Percentiles rank a stretch among this genome's conserved stretches.
Evolutionary conservation across 2,797 vertebrate genomes (phyloP).

Genomic region (Falco novaeseelandiae): DNA sequence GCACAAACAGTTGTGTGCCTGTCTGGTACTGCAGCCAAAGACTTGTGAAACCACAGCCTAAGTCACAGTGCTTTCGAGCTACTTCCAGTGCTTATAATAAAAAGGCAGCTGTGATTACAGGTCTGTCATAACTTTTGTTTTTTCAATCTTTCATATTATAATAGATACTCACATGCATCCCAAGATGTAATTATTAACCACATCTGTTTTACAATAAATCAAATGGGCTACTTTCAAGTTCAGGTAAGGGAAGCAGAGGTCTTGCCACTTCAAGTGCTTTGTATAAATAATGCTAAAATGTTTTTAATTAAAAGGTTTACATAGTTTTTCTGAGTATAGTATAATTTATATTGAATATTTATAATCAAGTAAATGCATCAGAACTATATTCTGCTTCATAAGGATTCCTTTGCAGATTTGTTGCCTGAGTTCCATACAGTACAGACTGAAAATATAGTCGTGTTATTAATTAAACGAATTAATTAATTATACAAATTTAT

Average conservation of each 20-base stretch:
- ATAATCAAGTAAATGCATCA: background rate
- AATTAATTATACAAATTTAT: background rate
- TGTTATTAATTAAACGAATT: background rate
- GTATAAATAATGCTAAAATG: background rate
- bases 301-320: background rate
- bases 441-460: background rate
- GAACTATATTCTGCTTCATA: background rate
- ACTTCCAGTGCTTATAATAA: background rate
- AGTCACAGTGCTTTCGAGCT: background rate
- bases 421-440: background rate
- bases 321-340: background rate
- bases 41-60: background rate
- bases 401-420: background rate
- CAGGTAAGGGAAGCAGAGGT: background rate
- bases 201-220: background rate
- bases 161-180: background rate
- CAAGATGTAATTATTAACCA: background rate
- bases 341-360: background rate
- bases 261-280: background rate
- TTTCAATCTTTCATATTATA: background rate
- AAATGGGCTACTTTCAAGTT: background rate
- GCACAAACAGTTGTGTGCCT: conserved; percentile 19
- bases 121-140: background rate
- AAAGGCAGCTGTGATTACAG: background rate
- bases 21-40: background rate